Percentiles rank a stretch among this genome's conserved stretches.
Evolutionary conservation across 1,140 invertebrate genomes (phyloP).

Genomic region (Nasonia giraulti): DNA sequence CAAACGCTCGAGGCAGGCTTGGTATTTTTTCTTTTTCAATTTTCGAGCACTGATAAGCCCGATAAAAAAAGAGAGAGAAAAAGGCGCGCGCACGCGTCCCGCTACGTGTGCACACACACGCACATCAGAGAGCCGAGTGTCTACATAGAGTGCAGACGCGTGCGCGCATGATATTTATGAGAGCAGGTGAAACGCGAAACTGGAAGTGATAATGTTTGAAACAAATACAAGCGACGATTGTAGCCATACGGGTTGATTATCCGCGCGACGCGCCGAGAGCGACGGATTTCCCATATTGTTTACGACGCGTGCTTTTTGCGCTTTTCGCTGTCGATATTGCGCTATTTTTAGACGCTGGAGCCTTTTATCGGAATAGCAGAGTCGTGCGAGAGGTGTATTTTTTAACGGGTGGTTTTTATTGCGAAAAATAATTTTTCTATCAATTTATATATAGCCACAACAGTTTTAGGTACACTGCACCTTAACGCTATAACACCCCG

Average conservation of each 20-base stretch:
- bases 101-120: neutral
- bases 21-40: neutral
- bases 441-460: too few species aligned
- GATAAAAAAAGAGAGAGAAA: conserved; percentile 7
- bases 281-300: conserved; percentile 49
- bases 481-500: too few species aligned
- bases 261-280: conserved; percentile 35
- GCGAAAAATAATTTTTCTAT: too few species aligned
- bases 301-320: conserved; percentile 25
- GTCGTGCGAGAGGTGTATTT: too few species aligned
- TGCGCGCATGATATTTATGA: conserved; percentile 46
- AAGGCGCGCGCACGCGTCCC: neutral
- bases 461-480: too few species aligned
- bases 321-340: conserved; percentile 26
- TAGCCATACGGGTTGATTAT: conserved; percentile 54
- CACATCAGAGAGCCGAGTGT: too few species aligned
- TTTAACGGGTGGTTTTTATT: too few species aligned
- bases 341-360: conserved; percentile 38
- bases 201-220: conserved; percentile 54
- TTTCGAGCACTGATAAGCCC: conserved; percentile 3
- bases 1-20: neutral
- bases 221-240: conserved; percentile 49
- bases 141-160: neutral
- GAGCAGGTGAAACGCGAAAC: conserved; percentile 55
- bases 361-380: conserved; percentile 15